Evolutionary conservation across 2,888 invertebrate genomes (phyloP), one percentile per base, ranked within the genome.

Genomic region (Eupithecia tripunctaria): DNA sequence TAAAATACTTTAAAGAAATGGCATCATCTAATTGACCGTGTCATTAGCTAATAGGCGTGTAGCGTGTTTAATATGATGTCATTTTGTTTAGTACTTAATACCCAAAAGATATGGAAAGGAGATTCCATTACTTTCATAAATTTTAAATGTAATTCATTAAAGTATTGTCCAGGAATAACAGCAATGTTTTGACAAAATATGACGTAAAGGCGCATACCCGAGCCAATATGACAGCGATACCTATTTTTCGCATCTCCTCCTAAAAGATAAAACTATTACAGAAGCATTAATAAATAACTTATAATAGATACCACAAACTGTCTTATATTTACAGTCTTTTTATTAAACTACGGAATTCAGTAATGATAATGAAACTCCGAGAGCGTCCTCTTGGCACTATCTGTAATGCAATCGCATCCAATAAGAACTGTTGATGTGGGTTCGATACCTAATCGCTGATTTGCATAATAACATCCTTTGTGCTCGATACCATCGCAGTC

Each of bases 371-470:
- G 75, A 72, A 75, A 70, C 63, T 41, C 47, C 62, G 59, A 67
- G 67, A 62, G 66, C 70, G 59, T 18, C 62, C n/a, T 15, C 32
- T 29, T n/a, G 32, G 8, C 32, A 67, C 82, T 88, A 89, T 89
- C 88, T 84, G 81, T 88, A 89, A 89, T 89, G 86, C 85, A 87
- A 89, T 89, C 88, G 79, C 84, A 82, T 86, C 85, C 84, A 85
- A 88, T 89, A 89, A 87, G 86, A 86, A 85, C 83, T 81, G 83
- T 82, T 86, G 88, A 88, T 86, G 83, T 83, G 88, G 89, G 89
- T 89, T 84, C 88, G 82, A 88, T 86, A 79, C 81, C 81, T 81
- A 83, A 82, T 85, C 82, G 80, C 81, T 83, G 82, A 86, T 89
- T 88, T 85, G 86, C 89, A 89, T 88, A 87, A 86, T 86, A 84